Percentiles rank a stretch among this genome's conserved stretches.
Evolutionary conservation across 2,797 vertebrate species (phyloP).

Genomic region (Anisognathus igniventris): DNA sequence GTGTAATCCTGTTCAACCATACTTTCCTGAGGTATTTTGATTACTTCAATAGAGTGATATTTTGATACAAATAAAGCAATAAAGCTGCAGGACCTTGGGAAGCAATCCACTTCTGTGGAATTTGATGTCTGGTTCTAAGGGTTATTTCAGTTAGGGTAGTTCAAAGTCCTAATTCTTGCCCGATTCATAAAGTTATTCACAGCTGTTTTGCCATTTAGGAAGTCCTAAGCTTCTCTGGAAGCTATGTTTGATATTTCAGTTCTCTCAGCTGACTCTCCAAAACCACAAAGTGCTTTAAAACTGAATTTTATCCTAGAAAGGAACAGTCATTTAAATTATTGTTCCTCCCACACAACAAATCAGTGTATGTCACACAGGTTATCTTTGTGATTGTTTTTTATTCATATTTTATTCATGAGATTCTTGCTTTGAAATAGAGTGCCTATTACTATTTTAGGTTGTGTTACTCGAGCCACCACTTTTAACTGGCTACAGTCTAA

Average conservation of each 20-base stretch:
- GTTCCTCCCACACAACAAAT: background rate
- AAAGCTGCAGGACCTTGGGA: background rate
- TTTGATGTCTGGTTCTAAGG: background rate
- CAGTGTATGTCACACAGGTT: background rate
- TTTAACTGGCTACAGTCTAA: background rate
- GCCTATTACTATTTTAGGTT: background rate
- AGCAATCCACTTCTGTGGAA: background rate
- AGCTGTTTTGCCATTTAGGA: background rate
- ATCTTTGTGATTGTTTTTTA: background rate
- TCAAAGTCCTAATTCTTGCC: slow-evolving; percentile 27
- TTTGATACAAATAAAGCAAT: background rate
- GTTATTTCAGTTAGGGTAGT: slow-evolving; percentile 23
- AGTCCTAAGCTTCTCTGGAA: background rate
- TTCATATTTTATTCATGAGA: background rate
- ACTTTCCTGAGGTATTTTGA: background rate
- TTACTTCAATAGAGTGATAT: background rate
- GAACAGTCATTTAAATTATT: background rate
- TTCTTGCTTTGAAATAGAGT: background rate
- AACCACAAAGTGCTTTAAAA: background rate
- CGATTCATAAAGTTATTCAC: background rate
- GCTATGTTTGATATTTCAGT: background rate
- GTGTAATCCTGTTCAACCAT: background rate
- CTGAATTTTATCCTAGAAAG: background rate
- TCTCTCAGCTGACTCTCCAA: background rate
- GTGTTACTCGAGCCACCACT: background rate